Evolutionary conservation across 2,797 vertebrate species (phyloP).

Genomic region (Denticeps clupeoides): DNA sequence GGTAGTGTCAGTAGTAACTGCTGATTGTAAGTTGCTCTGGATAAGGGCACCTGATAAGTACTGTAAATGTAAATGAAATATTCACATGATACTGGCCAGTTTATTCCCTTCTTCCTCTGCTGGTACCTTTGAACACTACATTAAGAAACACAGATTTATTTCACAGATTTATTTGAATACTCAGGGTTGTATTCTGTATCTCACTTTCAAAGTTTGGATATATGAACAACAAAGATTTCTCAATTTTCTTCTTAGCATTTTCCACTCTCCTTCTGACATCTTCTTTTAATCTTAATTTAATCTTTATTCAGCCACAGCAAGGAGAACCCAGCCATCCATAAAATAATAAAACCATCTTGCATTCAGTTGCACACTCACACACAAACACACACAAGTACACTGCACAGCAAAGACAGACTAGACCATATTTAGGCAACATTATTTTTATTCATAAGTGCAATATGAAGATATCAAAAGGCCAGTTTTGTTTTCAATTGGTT

Average conservation of each 20-base stretch:
- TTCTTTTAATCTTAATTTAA: slow-evolving; percentile 68
- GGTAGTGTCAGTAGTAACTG: too few relatives aligned
- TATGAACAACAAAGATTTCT: slow-evolving; percentile 59
- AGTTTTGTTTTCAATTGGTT: too few relatives aligned
- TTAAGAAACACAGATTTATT: too few relatives aligned
- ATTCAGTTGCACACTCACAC: neutral
- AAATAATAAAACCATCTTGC: slow-evolving; percentile 53
- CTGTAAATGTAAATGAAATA: too few relatives aligned
- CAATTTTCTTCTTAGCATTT: slow-evolving; percentile 43
- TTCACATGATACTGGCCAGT: too few relatives aligned
- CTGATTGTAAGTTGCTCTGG: too few relatives aligned
- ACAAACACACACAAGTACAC: neutral
- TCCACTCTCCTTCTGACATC: slow-evolving; percentile 37
- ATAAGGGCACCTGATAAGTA: too few relatives aligned
- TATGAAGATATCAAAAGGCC: too few relatives aligned
- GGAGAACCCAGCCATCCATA: slow-evolving; percentile 56
- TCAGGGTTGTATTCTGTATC: too few relatives aligned
- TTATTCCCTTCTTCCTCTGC: too few relatives aligned
- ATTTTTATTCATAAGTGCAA: neutral
- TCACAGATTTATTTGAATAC: too few relatives aligned
- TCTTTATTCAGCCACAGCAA: slow-evolving; percentile 58
- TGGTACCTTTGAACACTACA: too few relatives aligned
- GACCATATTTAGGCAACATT: neutral
- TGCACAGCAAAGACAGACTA: neutral
- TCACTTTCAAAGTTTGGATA: slow-evolving; percentile 48